These are phyloP conservation scores for Anthoscopus minutus DNA, from an alignment of 2,113 vertebrate species.

Conservation along the genomic window DNA sequence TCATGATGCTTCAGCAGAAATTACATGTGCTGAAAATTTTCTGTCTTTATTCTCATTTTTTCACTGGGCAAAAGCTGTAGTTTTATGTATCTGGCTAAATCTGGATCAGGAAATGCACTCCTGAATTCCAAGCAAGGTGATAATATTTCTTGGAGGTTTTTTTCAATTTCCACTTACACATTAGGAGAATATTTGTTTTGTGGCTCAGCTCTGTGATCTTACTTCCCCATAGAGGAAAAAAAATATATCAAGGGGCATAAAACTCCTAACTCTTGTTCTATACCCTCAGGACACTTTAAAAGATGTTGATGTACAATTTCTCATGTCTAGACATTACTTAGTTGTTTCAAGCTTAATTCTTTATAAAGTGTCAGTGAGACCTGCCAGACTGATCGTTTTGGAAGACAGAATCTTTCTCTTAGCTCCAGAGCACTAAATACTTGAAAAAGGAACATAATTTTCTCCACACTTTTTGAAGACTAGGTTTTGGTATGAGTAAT, in stretches of 20 bases:
- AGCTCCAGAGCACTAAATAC: background rate
- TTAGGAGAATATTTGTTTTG: background rate
- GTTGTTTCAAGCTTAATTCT: background rate
- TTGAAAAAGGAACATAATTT: background rate
- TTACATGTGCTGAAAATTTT: background rate
- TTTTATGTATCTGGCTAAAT: background rate
- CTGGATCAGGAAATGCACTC: background rate
- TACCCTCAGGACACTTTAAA: background rate
- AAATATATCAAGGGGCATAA: background rate
- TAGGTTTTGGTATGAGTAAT: background rate
- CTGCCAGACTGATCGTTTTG: background rate
- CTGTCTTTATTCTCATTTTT: background rate
- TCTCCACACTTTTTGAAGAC: background rate
- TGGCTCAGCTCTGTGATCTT: background rate
- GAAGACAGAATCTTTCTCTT: background rate
- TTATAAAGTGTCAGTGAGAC: background rate
- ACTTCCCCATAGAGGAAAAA: background rate
- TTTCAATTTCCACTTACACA: background rate
- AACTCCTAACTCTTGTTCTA: background rate
- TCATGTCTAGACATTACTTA: conserved; percentile 15
- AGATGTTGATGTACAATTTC: background rate
- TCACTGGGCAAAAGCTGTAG: background rate
- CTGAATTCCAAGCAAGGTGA: background rate
- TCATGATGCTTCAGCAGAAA: background rate
- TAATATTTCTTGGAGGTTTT: background rate